Evolutionary conservation across 2,888 invertebrate genomes (phyloP).

Genomic region (Morpho achilles): DNA sequence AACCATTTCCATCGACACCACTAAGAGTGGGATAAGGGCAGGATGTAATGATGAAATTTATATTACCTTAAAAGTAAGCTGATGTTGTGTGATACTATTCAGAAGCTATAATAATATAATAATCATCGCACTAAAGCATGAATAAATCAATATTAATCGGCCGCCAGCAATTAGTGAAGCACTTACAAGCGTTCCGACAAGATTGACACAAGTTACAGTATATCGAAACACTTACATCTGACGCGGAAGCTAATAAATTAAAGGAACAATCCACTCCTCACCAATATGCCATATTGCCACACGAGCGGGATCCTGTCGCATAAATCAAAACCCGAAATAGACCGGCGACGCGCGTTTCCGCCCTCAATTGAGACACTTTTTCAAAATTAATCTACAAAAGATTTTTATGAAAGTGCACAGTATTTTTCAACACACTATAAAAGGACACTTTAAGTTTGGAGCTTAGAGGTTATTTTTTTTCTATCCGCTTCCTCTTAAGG

Average conservation of each 20-base stretch:
- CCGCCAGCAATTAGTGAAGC: conserved; percentile 33
- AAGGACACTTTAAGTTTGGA: conserved; percentile 39
- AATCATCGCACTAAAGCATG: no score
- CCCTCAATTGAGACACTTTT: conserved; percentile 53
- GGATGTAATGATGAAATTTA: no score
- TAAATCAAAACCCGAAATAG: conserved; percentile 73
- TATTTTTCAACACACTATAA: conserved; percentile 40
- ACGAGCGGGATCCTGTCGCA: conserved; percentile 49
- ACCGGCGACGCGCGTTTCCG: conserved; percentile 58
- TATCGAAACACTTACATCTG: conserved; percentile 35
- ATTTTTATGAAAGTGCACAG: conserved; percentile 44
- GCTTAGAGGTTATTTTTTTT: conserved; percentile 35
- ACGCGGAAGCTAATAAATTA: conserved; percentile 56
- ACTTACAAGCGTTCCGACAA: conserved; percentile 34
- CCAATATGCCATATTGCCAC: conserved; percentile 63
- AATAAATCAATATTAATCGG: conserved; percentile 13
- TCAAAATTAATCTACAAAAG: conserved; percentile 52
- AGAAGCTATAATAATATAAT: no score
- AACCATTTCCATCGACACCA: no score
- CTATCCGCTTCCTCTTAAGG: conserved; percentile 37
- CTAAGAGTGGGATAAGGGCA: no score
- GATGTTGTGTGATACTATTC: no score
- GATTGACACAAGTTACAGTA: conserved; percentile 39
- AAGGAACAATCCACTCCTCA: conserved; percentile 55
- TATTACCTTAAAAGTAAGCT: no score